phyloP scores from a whole-genome alignment of 2,113 vertebrate species.

The Cromileptes altivelis region DNA sequence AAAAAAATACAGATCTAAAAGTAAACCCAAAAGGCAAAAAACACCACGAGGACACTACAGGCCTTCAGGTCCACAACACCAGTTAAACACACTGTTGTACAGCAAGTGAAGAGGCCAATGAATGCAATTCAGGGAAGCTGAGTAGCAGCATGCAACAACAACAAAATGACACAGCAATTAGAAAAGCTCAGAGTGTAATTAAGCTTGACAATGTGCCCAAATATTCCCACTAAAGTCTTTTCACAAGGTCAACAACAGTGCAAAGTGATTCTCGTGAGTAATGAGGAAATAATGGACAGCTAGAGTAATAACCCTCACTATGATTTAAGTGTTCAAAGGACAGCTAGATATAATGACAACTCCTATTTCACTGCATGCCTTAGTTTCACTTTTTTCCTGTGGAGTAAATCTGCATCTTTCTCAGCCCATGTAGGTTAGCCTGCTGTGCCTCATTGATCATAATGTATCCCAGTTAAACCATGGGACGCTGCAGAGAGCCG shows the following conservation, averaged over 20 bases:
- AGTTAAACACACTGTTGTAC: background rate
- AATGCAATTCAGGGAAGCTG: conserved; percentile 5
- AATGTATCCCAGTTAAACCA: conserved; percentile 15
- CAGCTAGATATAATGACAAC: background rate
- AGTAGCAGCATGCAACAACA: conserved; percentile 16
- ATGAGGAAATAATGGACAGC: conserved; percentile 35
- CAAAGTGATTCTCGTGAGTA: background rate
- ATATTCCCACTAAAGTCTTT: conserved; percentile 33
- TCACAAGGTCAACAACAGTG: conserved; percentile 38
- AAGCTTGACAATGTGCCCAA: conserved; percentile 44
- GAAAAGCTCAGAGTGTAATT: conserved; percentile 56
- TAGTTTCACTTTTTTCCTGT: background rate
- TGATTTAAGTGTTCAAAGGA: background rate
- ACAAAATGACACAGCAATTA: conserved; percentile 62
- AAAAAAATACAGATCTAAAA: background rate
- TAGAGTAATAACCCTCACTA: background rate
- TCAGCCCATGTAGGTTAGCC: background rate
- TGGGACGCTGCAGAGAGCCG: background rate
- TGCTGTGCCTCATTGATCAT: conserved; percentile 29
- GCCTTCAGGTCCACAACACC: conserved; percentile 2
- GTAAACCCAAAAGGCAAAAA: background rate
- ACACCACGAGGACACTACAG: background rate
- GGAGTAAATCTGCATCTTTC: conserved; percentile 4
- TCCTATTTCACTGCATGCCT: background rate
- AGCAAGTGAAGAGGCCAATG: background rate